These are phyloP conservation scores for Hypomecis punctinalis DNA, from an alignment of 2,888 invertebrate species.

Conservation along the genomic window DNA sequence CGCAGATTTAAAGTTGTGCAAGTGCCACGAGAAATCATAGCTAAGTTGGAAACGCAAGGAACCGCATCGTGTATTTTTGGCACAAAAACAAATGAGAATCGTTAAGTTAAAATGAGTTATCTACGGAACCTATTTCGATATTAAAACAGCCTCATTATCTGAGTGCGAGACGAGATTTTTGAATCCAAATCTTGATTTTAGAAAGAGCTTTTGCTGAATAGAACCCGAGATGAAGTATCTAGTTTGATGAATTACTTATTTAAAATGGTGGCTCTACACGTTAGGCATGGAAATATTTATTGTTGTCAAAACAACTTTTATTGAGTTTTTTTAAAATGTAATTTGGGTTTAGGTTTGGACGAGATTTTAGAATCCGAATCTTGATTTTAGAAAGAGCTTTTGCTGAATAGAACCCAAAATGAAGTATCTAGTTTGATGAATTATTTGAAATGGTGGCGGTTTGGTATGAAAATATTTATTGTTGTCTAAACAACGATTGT, in stretches of 20 bases:
- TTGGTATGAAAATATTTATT: too few relatives aligned
- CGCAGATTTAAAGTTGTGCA: conserved; percentile 45
- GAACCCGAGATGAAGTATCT: too few relatives aligned
- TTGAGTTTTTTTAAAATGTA: too few relatives aligned
- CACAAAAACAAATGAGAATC: conserved; percentile 66
- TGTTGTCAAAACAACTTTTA: too few relatives aligned
- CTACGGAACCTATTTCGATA: conserved; percentile 32
- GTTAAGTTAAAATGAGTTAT: conserved; percentile 55
- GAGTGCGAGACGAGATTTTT: neutral
- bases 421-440: too few relatives aligned
- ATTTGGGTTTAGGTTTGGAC: too few relatives aligned
- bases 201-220: neutral
- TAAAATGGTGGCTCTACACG: too few relatives aligned
- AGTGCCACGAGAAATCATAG: conserved; percentile 61
- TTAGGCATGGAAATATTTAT: too few relatives aligned
- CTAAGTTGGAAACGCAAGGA: conserved; percentile 51
- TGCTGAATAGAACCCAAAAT: too few relatives aligned
- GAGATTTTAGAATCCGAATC: neutral
- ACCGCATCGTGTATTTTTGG: conserved; percentile 60
- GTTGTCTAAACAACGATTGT: too few relatives aligned
- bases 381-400: neutral
- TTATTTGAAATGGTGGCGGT: too few relatives aligned
- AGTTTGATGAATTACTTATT: too few relatives aligned
- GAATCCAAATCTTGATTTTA: neutral
- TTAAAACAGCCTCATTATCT: conserved; percentile 24